phyloP scores from a whole-genome alignment of 2,888 invertebrate genomes.

The Spodoptera exigua region DNA sequence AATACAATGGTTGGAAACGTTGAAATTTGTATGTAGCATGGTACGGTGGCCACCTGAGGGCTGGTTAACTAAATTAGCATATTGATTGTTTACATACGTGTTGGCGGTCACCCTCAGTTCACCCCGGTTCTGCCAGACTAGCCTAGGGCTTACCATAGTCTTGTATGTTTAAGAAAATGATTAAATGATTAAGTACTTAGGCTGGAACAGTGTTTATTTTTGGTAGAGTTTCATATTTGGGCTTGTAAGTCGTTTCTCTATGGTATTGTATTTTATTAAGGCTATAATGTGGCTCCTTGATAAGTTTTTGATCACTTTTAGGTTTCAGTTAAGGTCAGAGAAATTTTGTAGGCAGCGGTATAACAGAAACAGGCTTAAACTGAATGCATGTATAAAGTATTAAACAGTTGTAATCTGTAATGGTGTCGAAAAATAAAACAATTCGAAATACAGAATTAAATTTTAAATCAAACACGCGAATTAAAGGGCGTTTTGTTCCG shows the following conservation, averaged over 20 bases:
- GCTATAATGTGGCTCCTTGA: too few species aligned
- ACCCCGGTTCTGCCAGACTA: constrained; percentile 37
- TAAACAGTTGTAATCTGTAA: too few species aligned
- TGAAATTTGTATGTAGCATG: constrained; percentile 60
- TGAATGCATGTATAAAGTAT: too few species aligned
- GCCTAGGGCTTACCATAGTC: constrained; percentile 42
- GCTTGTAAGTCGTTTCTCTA: too few species aligned
- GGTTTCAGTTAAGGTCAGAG: too few species aligned
- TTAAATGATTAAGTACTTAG: constrained; percentile 30
- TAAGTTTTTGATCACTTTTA: too few species aligned
- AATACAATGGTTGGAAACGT: constrained; percentile 49
- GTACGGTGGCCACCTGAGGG: constrained; percentile 65
- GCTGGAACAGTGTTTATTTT: constrained; percentile 18
- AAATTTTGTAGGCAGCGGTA: too few species aligned
- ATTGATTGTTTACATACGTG: constrained; percentile 81
- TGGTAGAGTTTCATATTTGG: neutral
- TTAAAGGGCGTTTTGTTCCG: neutral
- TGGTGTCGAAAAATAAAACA: too few species aligned
- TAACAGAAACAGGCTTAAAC: too few species aligned
- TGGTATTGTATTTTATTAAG: too few species aligned
- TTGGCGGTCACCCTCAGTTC: constrained; percentile 25
- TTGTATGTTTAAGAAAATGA: constrained; percentile 39
- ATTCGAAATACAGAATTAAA: too few species aligned
- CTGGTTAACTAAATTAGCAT: constrained; percentile 76
- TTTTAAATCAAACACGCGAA: too few species aligned